Percentiles rank a stretch among this genome's conserved stretches.
These are phyloP conservation scores for Chromis chromis DNA, from an alignment of 2,797 vertebrate species.

Conservation along the genomic window DNA sequence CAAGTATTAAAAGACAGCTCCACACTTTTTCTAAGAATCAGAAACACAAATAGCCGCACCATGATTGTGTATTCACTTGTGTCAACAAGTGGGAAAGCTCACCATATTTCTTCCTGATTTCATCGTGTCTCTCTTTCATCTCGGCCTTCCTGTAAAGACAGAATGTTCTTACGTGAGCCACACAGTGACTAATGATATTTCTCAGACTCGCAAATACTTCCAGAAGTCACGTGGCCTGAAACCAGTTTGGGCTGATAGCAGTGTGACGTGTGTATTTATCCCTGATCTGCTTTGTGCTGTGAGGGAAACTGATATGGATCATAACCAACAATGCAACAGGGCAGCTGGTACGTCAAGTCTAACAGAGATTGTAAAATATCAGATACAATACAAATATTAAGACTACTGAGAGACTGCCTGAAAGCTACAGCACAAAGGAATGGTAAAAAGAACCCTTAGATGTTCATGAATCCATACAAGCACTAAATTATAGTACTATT, in stretches of 20 bases:
- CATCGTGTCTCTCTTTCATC: slow-evolving; percentile 93
- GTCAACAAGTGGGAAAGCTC: slow-evolving; percentile 40
- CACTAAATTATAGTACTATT: background rate
- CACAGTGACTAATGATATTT: slow-evolving; percentile 19
- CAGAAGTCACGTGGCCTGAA: slow-evolving; percentile 34
- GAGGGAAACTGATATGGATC: slow-evolving; percentile 30
- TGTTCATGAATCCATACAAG: background rate
- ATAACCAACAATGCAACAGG: slow-evolving; percentile 18
- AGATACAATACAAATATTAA: background rate
- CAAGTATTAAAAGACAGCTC: slow-evolving; percentile 6
- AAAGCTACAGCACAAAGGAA: background rate
- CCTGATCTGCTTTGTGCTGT: slow-evolving; percentile 5
- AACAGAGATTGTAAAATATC: background rate
- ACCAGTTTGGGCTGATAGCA: slow-evolving; percentile 63
- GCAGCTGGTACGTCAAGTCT: background rate
- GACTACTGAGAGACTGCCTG: background rate
- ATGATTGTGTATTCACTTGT: background rate
- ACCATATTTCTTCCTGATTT: slow-evolving; percentile 97
- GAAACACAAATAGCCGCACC: background rate
- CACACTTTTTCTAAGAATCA: background rate
- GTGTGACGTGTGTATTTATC: slow-evolving; percentile 44
- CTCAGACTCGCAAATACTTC: slow-evolving; percentile 13
- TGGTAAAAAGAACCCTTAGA: background rate
- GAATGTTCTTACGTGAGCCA: slow-evolving; percentile 43
- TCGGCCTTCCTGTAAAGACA: slow-evolving; percentile 87